Evolutionary conservation across 2,797 vertebrate genomes (phyloP).

Genomic region (Leuciscus waleckii): DNA sequence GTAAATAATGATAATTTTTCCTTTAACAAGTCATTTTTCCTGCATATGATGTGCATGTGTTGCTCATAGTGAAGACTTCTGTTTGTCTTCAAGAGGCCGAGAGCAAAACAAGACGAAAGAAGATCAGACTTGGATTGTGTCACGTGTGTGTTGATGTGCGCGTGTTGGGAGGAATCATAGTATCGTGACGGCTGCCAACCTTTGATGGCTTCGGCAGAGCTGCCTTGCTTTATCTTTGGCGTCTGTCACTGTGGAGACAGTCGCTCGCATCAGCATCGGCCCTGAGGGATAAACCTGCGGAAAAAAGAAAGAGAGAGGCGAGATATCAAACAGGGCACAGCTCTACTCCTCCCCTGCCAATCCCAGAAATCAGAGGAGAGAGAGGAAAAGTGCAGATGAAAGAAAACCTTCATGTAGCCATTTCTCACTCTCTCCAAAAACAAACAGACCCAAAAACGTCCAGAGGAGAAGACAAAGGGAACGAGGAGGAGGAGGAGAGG

Average conservation of each 20-base stretch:
- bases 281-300: constrained; percentile 69
- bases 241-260: constrained; percentile 80
- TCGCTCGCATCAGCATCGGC: constrained; percentile 75
- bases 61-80: constrained; percentile 38
- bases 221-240: constrained; percentile 72
- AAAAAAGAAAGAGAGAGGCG: constrained; percentile 43
- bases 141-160: constrained; percentile 27
- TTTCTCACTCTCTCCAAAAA: constrained; percentile 23
- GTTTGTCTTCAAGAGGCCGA: constrained; percentile 27
- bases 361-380: constrained; percentile 50
- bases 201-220: constrained; percentile 70
- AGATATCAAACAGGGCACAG: constrained; percentile 61
- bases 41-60: constrained; percentile 45
- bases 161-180: constrained; percentile 13
- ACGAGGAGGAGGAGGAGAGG: background rate
- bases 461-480: constrained; percentile 26
- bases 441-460: constrained; percentile 40
- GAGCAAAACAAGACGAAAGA: constrained; percentile 38
- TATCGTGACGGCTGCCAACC: constrained; percentile 61
- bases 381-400: constrained; percentile 54
- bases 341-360: constrained; percentile 60
- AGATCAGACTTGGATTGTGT: constrained; percentile 61
- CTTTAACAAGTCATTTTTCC: constrained; percentile 57
- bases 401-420: constrained; percentile 49
- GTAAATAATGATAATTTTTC: constrained; percentile 1